Evolutionary conservation across 2,797 vertebrate species (phyloP).

Genomic region (Acipenser ruthenus): DNA sequence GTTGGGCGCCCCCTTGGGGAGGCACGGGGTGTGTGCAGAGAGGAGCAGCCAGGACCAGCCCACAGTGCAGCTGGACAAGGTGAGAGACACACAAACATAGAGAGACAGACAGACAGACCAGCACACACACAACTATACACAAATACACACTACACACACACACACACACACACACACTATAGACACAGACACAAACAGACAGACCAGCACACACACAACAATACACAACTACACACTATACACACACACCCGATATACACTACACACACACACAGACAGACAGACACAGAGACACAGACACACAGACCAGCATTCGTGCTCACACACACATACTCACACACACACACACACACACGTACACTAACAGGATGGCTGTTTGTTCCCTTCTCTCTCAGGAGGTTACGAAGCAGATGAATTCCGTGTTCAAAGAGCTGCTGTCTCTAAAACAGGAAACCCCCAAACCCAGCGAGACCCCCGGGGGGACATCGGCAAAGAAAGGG

Average conservation of each 20-base stretch:
- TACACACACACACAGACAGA: too few relatives aligned
- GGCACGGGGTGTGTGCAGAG: background rate
- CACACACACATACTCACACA: too few relatives aligned
- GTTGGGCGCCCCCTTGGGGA: background rate
- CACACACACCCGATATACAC: too few relatives aligned
- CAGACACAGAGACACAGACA: too few relatives aligned
- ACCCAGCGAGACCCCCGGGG: constrained; percentile 36
- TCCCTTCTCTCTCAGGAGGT: constrained; percentile 47
- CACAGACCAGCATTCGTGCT: too few relatives aligned
- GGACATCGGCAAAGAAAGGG: constrained; percentile 36
- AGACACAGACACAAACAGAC: too few relatives aligned
- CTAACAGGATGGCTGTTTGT: background rate
- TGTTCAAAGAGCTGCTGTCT: constrained; percentile 79
- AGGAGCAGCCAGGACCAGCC: constrained; percentile 43
- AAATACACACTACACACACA: too few relatives aligned
- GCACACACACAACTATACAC: too few relatives aligned
- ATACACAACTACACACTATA: too few relatives aligned
- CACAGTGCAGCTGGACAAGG: constrained; percentile 49
- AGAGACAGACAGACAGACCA: background rate
- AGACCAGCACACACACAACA: too few relatives aligned
- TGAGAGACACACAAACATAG: constrained; percentile 20
- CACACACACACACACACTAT: too few relatives aligned
- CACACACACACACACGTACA: too few relatives aligned
- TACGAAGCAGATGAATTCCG: constrained; percentile 78
- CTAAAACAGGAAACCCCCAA: constrained; percentile 49